Percentiles rank a stretch among this genome's conserved stretches.
phyloP scores from a whole-genome alignment of 2,888 invertebrate species.

The Caenorhabditis sp. region DNA sequence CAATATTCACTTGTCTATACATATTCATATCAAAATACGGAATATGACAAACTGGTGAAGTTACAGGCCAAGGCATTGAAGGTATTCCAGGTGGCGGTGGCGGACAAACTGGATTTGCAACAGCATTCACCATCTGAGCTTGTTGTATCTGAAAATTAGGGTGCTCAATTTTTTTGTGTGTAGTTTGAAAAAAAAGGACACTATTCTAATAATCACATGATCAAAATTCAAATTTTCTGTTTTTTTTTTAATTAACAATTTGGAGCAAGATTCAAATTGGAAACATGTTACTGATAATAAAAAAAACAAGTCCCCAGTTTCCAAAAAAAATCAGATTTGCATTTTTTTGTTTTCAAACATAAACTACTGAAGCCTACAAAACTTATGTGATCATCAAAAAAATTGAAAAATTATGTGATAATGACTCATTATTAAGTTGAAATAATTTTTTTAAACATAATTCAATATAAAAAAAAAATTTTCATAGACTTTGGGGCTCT shows the following conservation, averaged over 20 bases:
- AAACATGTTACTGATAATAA: too few relatives aligned
- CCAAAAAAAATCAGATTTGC: not conserved
- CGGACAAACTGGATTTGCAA: conserved; percentile 15
- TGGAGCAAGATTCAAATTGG: too few relatives aligned
- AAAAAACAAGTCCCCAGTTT: not conserved
- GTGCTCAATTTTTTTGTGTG: too few relatives aligned
- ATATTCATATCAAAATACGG: conserved; percentile 60
- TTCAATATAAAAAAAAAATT: too few relatives aligned
- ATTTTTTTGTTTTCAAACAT: not conserved
- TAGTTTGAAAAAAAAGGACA: too few relatives aligned
- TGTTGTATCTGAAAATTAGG: conserved; percentile 6
- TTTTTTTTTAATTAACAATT: too few relatives aligned
- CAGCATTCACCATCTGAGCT: conserved; percentile 4
- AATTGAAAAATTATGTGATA: too few relatives aligned
- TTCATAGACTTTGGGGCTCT: not conserved
- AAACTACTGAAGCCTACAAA: too few relatives aligned
- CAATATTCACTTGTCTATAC: conserved; percentile 64
- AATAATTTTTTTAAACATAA: not conserved
- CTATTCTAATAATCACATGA: too few relatives aligned
- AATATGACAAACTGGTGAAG: conserved; percentile 54
- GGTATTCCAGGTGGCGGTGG: conserved; percentile 36
- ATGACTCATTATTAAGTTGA: too few relatives aligned
- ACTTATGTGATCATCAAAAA: too few relatives aligned
- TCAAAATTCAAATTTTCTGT: too few relatives aligned
- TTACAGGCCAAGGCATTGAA: conserved; percentile 62